Percentiles rank a stretch among this genome's conserved stretches.
These are phyloP conservation scores for Okamejei kenojei DNA, from an alignment of 2,797 vertebrate species.

Conservation along the genomic window DNA sequence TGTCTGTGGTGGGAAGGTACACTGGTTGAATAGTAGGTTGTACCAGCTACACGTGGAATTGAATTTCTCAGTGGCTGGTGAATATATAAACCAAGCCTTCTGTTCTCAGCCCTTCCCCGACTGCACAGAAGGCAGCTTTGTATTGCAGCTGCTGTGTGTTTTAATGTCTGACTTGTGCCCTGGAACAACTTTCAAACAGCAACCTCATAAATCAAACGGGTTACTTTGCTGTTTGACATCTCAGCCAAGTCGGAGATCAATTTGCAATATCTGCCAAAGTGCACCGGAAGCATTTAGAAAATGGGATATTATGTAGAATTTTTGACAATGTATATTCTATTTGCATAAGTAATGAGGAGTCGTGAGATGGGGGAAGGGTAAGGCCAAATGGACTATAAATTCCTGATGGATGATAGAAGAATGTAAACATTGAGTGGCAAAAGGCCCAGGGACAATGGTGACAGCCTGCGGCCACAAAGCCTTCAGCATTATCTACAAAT, in stretches of 20 bases:
- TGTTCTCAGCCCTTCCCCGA: not conserved
- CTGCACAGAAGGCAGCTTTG: not conserved
- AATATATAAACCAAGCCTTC: not conserved
- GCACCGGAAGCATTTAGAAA: not conserved
- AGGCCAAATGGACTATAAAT: not conserved
- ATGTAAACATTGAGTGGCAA: not conserved
- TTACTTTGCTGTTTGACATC: not conserved
- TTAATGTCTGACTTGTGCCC: not conserved
- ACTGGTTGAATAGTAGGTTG: not conserved
- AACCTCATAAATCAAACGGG: conserved; percentile 9
- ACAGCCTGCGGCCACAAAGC: not conserved
- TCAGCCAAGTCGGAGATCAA: not conserved
- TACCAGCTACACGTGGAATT: not conserved
- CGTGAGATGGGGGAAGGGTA: not conserved
- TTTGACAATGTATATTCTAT: not conserved
- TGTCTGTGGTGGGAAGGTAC: not conserved
- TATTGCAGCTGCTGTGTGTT: not conserved
- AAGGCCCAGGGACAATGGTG: not conserved
- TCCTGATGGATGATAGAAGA: not conserved
- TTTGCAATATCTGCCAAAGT: not conserved
- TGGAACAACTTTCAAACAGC: conserved; percentile 2
- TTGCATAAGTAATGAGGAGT: not conserved
- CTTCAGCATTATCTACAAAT: not conserved
- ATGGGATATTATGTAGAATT: not conserved
- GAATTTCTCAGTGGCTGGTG: not conserved